Evolutionary conservation across 2,888 invertebrate species (phyloP).

Genomic region (Mythimna ferrago): DNA sequence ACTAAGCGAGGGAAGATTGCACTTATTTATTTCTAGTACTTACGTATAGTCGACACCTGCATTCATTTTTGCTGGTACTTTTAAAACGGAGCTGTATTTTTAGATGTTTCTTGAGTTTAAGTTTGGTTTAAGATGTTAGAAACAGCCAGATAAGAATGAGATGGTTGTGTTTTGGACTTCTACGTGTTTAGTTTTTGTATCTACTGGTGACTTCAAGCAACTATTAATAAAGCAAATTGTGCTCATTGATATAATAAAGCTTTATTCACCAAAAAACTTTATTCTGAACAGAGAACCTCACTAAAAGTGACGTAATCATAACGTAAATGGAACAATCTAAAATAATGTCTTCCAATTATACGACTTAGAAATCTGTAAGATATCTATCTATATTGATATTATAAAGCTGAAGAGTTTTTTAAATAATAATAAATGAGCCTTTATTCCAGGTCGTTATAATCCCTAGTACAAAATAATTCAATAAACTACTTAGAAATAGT

Average conservation of each 20-base stretch:
- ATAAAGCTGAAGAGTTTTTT: no score
- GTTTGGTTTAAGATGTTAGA: slow-evolving; percentile 27
- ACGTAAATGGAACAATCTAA: neutral
- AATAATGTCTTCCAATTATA: slow-evolving; percentile 5
- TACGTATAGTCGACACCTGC: slow-evolving; percentile 55
- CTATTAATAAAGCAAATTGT: neutral
- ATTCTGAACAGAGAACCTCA: neutral
- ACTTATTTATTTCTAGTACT: slow-evolving; percentile 61
- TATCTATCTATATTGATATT: neutral
- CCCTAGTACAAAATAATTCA: no score
- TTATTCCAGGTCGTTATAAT: no score
- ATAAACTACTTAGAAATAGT: no score
- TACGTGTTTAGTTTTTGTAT: slow-evolving; percentile 2
- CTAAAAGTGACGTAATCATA: neutral
- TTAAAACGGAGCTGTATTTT: slow-evolving; percentile 48
- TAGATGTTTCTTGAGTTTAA: slow-evolving; percentile 25
- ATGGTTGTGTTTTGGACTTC: slow-evolving; percentile 5
- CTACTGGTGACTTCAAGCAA: slow-evolving; percentile 5
- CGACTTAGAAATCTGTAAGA: neutral
- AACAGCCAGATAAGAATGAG: slow-evolving; percentile 19
- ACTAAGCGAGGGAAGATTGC: slow-evolving; percentile 66
- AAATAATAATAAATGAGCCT: no score
- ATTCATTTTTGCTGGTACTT: slow-evolving; percentile 45
- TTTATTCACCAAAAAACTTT: neutral
- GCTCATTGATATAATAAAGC: neutral